Base-by-base conservation (phyloP, 2,797 vertebrate genomes). In the Anguilla marmorata region DNA sequence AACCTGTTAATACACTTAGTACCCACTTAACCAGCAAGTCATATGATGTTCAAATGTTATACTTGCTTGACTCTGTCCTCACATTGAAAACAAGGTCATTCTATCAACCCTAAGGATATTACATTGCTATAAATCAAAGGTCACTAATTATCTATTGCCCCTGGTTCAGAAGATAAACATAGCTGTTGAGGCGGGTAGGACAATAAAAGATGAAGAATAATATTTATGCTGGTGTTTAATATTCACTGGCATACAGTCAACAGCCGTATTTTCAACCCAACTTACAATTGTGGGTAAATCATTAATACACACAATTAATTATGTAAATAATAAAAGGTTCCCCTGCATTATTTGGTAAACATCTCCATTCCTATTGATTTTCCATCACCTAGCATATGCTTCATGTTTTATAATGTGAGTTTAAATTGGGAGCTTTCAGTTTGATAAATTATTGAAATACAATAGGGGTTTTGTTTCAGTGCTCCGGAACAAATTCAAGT, bases 41-140 rank as follows among this genome's bases (percentile, higher is more conserved):
- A 69, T 69, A 24, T 69, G 63, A 69, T 69, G 63, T n/a, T 69
- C 5, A 69, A 69, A 27, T 27, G 9, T 16, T 69, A 69, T 7
- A 27, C 24, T n/a, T 27, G 24, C 63, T 69, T 69, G n/a, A 11
- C 63, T 27, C 63, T 69, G 24, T 11, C n/a, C n/a, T n/a, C 63
- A 69, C n/a, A 69, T 69, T 69, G 24, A 69, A 69, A 69, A 27
- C 63, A 69, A 69, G 63, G 63, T 69, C 63, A 69, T 69, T 27
- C 63, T 69, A 69, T 69, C 63, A 69, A 69, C 63, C 63, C 63
- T 69, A n/a, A 16, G 56, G 56, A 58, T 58, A 58, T 58, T 58
- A 58, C 16, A 58, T 58, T 19, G 63, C 21, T 69, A 30, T 72
- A 72, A 30, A 33, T 33, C 69, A 72, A 72, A 69, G 63, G 63